Base-by-base conservation (phyloP, 2,888 invertebrate species). In the Ectropis crepuscularia region DNA sequence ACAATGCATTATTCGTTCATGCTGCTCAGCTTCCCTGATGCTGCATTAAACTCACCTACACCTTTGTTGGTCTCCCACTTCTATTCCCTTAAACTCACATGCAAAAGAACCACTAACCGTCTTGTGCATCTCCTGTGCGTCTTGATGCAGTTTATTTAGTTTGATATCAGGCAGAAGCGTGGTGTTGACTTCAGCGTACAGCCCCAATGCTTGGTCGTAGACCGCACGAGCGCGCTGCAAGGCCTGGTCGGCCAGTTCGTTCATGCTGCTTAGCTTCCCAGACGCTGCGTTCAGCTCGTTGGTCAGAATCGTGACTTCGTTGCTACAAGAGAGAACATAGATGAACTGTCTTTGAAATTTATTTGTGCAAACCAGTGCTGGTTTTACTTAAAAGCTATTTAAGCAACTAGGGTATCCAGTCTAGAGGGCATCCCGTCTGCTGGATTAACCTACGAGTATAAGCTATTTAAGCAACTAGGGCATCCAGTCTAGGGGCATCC, bases 161-260 rank as follows among this genome's bases (percentile, higher is more conserved):
- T 98, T 95, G 11, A 98, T 95, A 37, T 95, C 94, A 0, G 98
- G 98, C 28, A 98, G 91, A 38, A 95, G 93, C 0, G 98, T 94
- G 43, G 96, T 95, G 66, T 96, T 95, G 0, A 98, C 97, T 74
- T 97, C 96, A 0, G 95, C 95, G 72, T 97, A 95, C 6, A 98
- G 91, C 1, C 96, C 95, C 12, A 98, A 89, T 0, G 98, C 97
- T 65, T 97, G 96, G 12, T 97, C 95, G 78, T 97, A 96, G 0
- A 97, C 97, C 55, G 95, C 94, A 51, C 94, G 94, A 0, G 98
- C 97, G 77, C 96, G 95, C 58, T 94, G 94, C 53, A 95, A 93
- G 0, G 98, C 96, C 63, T 96, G 95, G 69, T 95, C 94, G 0
- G 97, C 96, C 67, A 96, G 89, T 67, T 95, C 94, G 41, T 94